Base-by-base conservation (phyloP, 2,888 invertebrate species). In the Flexamia atlantica region DNA sequence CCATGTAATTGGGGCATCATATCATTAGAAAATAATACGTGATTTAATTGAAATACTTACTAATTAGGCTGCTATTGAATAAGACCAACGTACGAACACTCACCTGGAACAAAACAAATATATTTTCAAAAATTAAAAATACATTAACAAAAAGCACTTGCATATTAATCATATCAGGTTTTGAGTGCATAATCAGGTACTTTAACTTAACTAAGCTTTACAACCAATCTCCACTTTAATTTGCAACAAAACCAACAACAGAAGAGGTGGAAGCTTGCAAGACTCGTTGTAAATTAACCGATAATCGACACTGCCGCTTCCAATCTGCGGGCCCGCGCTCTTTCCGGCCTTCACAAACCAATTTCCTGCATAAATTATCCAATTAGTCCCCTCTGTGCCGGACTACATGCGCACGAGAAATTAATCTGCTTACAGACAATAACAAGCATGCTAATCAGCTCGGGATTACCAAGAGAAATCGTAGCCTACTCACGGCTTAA, bases 291-390 rank as follows among this genome's bases (percentile, higher is more conserved):
- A 3, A 17, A 46, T 46, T 46, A 17, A 4, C 46, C 46, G 2
- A 36, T 36, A 36, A 36, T 36, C 46, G 17, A 46, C 46, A 46
- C 46, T 5, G 14, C 46, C 12, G 46, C 36, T 53, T 53, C 53
- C 20, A 53, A 2, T 53, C 23, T 14, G 23, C 4, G 53, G 53
- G 20, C 3, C 17, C 3, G 20, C 64, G 12, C 64, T n/a, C n/a
- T 30, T 64, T 64, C 64, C 64, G 64, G 25, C 4, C 25, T 30
- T 30, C 12, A 64, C 64, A 64, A 64, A 64, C 64, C 64, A 28
- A 64, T 64, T 28, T 64, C 64, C 64, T n/a, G 28, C 64, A 64
- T 64, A 28, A 28, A 28, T 64, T 64, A 64, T 64, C 64, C 64
- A 64, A 64, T 64, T 64, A 64, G 64, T 28, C 30, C 20, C 23